Conservation (phyloP, 2,113 vertebrate genomes). For the Theristicus caerulescens region DNA sequence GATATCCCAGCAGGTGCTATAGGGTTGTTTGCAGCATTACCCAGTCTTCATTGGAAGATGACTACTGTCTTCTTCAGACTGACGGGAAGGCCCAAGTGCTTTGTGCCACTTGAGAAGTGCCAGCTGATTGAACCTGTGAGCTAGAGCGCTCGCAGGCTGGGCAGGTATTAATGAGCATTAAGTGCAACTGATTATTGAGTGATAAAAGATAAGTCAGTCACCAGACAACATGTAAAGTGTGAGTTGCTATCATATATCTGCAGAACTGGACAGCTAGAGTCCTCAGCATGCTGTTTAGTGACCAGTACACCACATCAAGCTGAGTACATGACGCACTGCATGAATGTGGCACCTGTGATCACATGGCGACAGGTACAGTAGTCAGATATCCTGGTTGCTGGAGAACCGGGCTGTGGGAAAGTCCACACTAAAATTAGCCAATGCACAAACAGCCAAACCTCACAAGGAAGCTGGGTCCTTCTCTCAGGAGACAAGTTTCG, state of each 20-base stretch:
- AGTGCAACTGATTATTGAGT: neutral
- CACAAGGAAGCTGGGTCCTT: neutral
- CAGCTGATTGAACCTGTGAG: neutral
- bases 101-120: neutral
- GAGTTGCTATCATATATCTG: neutral
- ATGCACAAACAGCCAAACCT: neutral
- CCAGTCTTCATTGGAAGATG: neutral
- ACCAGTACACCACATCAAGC: no score
- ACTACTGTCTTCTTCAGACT: neutral
- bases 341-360: neutral
- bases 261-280: neutral
- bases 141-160: neutral
- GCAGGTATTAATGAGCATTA: neutral
- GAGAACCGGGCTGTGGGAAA: neutral
- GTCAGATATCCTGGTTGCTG: neutral
- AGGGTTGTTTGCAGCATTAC: neutral
- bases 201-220: neutral
- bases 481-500: neutral
- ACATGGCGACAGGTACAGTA: rapidly evolving
- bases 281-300: neutral
- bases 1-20: neutral
- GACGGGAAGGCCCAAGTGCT: neutral
- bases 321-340: rapidly evolving
- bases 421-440: neutral
- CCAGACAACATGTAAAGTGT: rapidly evolving